phyloP scores from a whole-genome alignment of 2,888 invertebrate species.

The Danaus chrysippus region DNA sequence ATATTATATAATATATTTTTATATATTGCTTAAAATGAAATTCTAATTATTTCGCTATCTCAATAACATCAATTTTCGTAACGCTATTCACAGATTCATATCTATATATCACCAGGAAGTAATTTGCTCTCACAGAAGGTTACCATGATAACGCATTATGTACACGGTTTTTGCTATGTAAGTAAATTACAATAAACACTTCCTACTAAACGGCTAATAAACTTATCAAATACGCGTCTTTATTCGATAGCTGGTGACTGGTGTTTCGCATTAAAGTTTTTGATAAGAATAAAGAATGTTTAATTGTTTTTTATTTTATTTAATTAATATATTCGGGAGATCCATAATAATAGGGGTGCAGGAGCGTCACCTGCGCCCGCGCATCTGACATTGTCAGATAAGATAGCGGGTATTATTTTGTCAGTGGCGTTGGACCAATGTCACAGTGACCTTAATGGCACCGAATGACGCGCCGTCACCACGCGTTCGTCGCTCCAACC shows the following conservation, averaged over 20 bases:
- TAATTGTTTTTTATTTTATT: background rate
- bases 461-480: conserved; percentile 67
- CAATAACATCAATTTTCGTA: conserved; percentile 29
- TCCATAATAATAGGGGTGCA: conserved; percentile 48
- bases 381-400: conserved; percentile 74
- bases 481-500: conserved; percentile 65
- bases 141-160: conserved; percentile 59
- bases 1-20: no score
- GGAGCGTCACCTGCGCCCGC: conserved; percentile 72
- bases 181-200: conserved; percentile 30
- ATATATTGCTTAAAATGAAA: background rate
- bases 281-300: no score
- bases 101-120: conserved; percentile 67
- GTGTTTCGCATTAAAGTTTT: no score
- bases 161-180: conserved; percentile 38
- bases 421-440: conserved; percentile 73
- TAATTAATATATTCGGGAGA: conserved; percentile 30
- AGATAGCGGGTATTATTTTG: conserved; percentile 76
- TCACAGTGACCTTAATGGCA: conserved; percentile 78
- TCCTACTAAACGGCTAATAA: background rate
- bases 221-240: background rate
- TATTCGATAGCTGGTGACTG: no score
- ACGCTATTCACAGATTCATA: conserved; percentile 39
- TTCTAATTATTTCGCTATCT: conserved; percentile 12
- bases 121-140: conserved; percentile 72